Evolutionary conservation across 2,113 vertebrate species (phyloP), one percentile per base, ranked within the genome.

Genomic region (Petrocephalus microphthalmus): DNA sequence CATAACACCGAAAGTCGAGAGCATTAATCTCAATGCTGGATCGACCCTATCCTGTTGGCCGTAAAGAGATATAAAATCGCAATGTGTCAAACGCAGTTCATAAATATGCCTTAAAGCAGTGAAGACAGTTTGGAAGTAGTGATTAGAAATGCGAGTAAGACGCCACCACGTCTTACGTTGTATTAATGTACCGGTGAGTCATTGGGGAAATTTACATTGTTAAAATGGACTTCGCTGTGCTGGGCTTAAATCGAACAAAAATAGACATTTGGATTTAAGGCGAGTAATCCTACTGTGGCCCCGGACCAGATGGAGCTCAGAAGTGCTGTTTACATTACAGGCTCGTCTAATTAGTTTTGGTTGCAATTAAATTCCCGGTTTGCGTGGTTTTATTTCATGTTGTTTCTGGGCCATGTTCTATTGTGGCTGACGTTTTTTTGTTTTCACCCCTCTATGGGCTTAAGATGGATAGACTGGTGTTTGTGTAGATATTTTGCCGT

Each of bases 281-380:
- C 84, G 17, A 11, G 13, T 42, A 49, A 83, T 47, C 45, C 81
- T 47, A 49, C 42, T 49, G 33, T 42, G 71, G 15, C 33, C 42
- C 47, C 51, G 7, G 53, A 33, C 5, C 42, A 54, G 84, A 53
- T 85, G n/a, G 84, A 11, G 7, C 25, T 85, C 22, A 85, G 84
- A 53, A 33, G 29, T 85, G 47, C 20, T 54, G 49, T 54, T 85
- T 53, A 49, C 51, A 54, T 85, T 53, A 33, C 15, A 53, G 51
- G 51, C 19, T 53, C 25, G 7, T 52, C 51, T 53, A 85, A 85
- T 85, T 85, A 5, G 25, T 49, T 53, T 53, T 85, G 49, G 51
- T 53, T 85, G 51, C 49, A 52, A 85, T 85, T 85, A 54, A 85
- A 85, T 83, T 85, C 54, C 47, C 25, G 25, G 5, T 29, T 85